A percentile compares a stretch with the other conserved stretches of the same genome.
These are phyloP conservation scores for Lathronympha strigana DNA, from an alignment of 2,888 invertebrate species.

Conservation along the genomic window DNA sequence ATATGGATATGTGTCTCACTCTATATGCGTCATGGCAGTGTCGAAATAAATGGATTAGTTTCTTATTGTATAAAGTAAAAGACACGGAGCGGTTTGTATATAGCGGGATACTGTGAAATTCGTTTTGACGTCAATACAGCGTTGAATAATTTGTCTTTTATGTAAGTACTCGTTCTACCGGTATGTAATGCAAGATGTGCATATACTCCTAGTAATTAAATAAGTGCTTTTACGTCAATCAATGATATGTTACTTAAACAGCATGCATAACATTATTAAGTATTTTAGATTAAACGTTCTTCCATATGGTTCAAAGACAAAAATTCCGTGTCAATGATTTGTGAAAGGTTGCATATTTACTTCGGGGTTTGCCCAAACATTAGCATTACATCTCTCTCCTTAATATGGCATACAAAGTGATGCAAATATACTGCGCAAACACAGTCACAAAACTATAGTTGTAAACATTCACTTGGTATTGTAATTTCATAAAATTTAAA, in stretches of 20 bases:
- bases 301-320: too few relatives aligned
- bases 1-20: not conserved
- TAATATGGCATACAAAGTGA: too few relatives aligned
- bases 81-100: slow-evolving; percentile 8
- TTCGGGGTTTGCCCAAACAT: too few relatives aligned
- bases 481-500: too few relatives aligned
- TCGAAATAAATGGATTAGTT: slow-evolving; percentile 21
- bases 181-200: not conserved
- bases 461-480: too few relatives aligned
- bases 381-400: too few relatives aligned
- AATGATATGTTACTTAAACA: not conserved
- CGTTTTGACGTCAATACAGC: not conserved
- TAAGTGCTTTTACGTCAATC: not conserved
- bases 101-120: not conserved
- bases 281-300: not conserved
- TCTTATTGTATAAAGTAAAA: slow-evolving; percentile 10
- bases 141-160: not conserved
- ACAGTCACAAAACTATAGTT: too few relatives aligned
- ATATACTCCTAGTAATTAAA: not conserved
- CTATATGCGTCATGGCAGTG: slow-evolving; percentile 17
- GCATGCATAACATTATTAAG: too few relatives aligned
- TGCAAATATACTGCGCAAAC: too few relatives aligned
- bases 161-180: not conserved
- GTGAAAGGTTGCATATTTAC: too few relatives aligned
- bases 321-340: too few relatives aligned